Evolutionary conservation across 2,888 invertebrate genomes (phyloP), one percentile per base, ranked within the genome.

Genomic region (Helicoverpa assulta): DNA sequence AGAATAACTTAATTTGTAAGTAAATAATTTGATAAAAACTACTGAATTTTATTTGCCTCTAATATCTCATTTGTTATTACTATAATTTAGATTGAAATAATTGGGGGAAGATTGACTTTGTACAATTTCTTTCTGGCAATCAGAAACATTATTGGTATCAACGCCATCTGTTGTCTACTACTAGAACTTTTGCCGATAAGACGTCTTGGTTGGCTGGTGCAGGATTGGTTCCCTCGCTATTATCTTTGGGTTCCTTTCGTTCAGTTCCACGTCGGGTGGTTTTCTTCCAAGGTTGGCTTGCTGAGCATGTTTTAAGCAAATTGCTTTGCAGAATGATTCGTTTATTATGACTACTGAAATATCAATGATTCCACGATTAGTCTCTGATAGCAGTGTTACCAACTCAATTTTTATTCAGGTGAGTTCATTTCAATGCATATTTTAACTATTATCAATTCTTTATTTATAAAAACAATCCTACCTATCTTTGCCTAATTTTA

Each of bases 291-390:
- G 40, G 16, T 65, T 73, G 12, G 62, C 55, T 16, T 66, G 29
- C 50, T 73, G 70, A 5, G 82, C 82, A n/a, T 58, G 77, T 43
- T 55, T 80, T 65, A 94, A 55, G 60, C 93, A 93, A 2, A 76
- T 67, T 0, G 91, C 56, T 78, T 94, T 94, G 80, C 94, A 94
- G 71, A 91, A 94, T 0, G 88, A 89, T 83, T 94, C 93, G 67
- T 94, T 94, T 29, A 94, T 78, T 16, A 92, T 80, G 5, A 94
- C 79, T 76, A 95, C 94, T 94, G 85, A 51, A 90, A 89, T 14
- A 58, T 76, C 33, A 58, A 50, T 19, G 18, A 19, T 55, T 67
- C 61, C 18, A 18, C 18, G 52, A 52, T 26, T 66, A 19, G 10
- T 19, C 33, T 12, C 8, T 5, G 59, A 69, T 56, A 51, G 64